These are phyloP conservation scores for Moxostoma hubbsi DNA, from an alignment of 2,797 vertebrate species.

Conservation along the genomic window DNA sequence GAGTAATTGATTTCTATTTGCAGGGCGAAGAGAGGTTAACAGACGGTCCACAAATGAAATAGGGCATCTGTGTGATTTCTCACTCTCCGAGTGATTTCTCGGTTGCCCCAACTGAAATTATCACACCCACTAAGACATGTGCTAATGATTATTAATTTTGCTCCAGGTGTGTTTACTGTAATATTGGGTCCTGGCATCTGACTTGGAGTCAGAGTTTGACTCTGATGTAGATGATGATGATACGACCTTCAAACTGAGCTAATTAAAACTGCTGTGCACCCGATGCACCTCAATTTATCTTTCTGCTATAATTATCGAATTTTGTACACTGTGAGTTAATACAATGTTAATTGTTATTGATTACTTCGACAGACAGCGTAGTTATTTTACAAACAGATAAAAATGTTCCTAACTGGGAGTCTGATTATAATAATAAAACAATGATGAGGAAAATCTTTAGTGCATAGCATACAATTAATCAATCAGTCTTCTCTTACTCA, in stretches of 20 bases:
- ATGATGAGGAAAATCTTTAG: background rate
- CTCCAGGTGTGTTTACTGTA: slow-evolving; percentile 79
- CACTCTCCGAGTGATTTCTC: slow-evolving; percentile 71
- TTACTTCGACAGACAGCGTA: background rate
- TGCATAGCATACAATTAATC: background rate
- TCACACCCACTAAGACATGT: slow-evolving; percentile 59
- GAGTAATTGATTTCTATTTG: slow-evolving; percentile 82
- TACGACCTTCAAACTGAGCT: slow-evolving; percentile 46
- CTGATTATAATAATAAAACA: background rate
- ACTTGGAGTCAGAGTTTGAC: slow-evolving; percentile 36
- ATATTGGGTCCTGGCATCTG: slow-evolving; percentile 67
- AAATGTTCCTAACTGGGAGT: background rate
- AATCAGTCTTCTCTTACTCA: too few relatives aligned
- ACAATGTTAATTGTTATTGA: background rate
- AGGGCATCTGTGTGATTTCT: slow-evolving; percentile 72
- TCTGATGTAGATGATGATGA: slow-evolving; percentile 61
- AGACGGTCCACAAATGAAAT: slow-evolving; percentile 74
- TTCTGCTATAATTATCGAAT: slow-evolving; percentile 7
- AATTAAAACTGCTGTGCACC: slow-evolving; percentile 33
- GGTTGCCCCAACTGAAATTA: slow-evolving; percentile 65
- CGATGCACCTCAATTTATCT: background rate
- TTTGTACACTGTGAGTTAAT: background rate
- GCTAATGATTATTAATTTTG: slow-evolving; percentile 78
- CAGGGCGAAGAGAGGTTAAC: slow-evolving; percentile 70
- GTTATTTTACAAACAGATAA: slow-evolving; percentile 3